These are phyloP conservation scores for Sarcophaga carnaria DNA, from an alignment of 2,888 invertebrate genomes.

Conservation along the genomic window DNA sequence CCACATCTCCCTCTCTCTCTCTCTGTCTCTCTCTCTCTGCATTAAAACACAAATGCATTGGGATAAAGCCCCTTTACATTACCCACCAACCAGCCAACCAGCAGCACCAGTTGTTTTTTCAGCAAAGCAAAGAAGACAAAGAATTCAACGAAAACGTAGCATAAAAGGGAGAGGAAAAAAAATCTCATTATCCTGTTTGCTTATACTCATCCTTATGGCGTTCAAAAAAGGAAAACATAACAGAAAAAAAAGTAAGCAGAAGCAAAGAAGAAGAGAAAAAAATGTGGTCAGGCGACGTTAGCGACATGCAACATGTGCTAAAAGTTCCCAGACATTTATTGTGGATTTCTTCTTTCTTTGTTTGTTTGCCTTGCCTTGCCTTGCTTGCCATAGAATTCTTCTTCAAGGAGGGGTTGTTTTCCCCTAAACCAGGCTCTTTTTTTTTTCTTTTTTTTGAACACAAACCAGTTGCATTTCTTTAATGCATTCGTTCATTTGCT, in stretches of 20 bases:
- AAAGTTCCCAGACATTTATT: slow-evolving; percentile 62
- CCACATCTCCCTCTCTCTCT: too few species aligned
- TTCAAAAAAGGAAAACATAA: neutral
- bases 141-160: neutral
- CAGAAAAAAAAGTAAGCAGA: neutral
- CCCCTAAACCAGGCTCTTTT: too few species aligned
- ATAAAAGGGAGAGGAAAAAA: slow-evolving; percentile 32
- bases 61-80: too few species aligned
- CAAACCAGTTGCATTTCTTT: neutral
- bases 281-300: neutral
- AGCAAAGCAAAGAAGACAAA: neutral
- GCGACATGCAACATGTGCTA: slow-evolving; percentile 66
- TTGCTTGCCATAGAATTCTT: neutral
- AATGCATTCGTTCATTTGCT: neutral
- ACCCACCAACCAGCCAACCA: neutral
- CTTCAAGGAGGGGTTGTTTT: neutral
- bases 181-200: slow-evolving; percentile 68
- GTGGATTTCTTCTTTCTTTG: slow-evolving; percentile 48
- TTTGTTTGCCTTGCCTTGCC: neutral
- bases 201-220: slow-evolving; percentile 58
- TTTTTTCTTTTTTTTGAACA: too few species aligned
- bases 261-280: neutral
- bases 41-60: too few species aligned
- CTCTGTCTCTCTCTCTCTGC: too few species aligned
- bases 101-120: neutral